A percentile compares a stretch with the other conserved stretches of the same genome.
phyloP scores from a whole-genome alignment of 2,888 invertebrate genomes.

The Aethes cnicana region DNA sequence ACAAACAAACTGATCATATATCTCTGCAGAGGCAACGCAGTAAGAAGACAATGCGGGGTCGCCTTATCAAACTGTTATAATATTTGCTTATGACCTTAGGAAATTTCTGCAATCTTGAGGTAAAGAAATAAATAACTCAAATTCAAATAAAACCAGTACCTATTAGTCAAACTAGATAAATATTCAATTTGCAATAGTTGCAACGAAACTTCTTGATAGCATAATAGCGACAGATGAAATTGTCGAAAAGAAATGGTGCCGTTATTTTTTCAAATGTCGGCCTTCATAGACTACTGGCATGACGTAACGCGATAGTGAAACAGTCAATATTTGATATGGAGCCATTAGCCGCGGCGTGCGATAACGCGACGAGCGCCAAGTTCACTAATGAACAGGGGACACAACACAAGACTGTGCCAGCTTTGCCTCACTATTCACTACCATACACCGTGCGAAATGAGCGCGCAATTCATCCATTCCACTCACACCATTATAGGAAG shows the following conservation, averaged over 20 bases:
- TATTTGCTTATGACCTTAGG: slow-evolving; percentile 64
- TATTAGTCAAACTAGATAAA: not conserved
- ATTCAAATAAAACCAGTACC: not conserved
- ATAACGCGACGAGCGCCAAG: slow-evolving; percentile 60
- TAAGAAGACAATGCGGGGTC: slow-evolving; percentile 65
- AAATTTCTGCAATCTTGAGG: slow-evolving; percentile 45
- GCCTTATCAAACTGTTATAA: slow-evolving; percentile 58
- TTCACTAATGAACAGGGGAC: slow-evolving; percentile 72
- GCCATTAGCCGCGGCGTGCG: slow-evolving; percentile 64
- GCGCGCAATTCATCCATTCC: slow-evolving; percentile 4
- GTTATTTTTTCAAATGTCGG: slow-evolving; percentile 27
- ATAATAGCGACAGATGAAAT: no score
- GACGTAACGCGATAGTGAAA: slow-evolving; percentile 73
- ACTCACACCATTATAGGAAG: not conserved
- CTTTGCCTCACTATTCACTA: slow-evolving; percentile 21
- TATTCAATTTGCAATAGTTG: no score
- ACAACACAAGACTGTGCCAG: slow-evolving; percentile 47
- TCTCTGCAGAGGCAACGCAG: slow-evolving; percentile 30
- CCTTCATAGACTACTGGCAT: slow-evolving; percentile 50
- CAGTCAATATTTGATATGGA: slow-evolving; percentile 77
- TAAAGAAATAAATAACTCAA: slow-evolving; percentile 35
- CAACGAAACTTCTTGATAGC: no score
- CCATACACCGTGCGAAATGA: slow-evolving; percentile 8
- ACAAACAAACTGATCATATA: slow-evolving; percentile 31
- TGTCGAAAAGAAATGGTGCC: not conserved